Evolutionary conservation across 2,113 vertebrate species (phyloP).

Genomic region (Osmerus eperlanus): DNA sequence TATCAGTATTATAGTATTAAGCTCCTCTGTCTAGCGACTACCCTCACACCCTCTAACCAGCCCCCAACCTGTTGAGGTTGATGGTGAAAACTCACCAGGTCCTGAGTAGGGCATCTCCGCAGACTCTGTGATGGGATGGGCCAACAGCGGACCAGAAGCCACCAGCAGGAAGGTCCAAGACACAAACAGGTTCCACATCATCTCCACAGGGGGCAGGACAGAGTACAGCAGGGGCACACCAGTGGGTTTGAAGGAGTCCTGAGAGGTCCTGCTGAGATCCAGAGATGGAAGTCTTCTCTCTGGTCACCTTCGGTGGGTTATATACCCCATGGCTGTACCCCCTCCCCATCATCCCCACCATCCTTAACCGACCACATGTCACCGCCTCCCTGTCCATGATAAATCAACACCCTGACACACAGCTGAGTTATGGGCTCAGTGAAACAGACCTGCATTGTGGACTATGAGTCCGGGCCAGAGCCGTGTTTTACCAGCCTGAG

Average conservation of each 20-base stretch:
- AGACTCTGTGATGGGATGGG: slow-evolving; percentile 68
- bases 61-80: slow-evolving; percentile 5
- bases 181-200: slow-evolving; percentile 62
- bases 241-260: slow-evolving; percentile 21
- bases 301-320: slow-evolving; percentile 45
- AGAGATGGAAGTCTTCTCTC: slow-evolving; percentile 29
- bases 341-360: slow-evolving; percentile 7
- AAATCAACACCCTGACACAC: slow-evolving; percentile 56
- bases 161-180: slow-evolving; percentile 66
- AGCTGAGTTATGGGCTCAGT: slow-evolving; percentile 59
- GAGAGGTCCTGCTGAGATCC: slow-evolving; percentile 3
- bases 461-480: slow-evolving; percentile 45
- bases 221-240: neutral
- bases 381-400: slow-evolving; percentile 25
- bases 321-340: slow-evolving; percentile 51
- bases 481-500: slow-evolving; percentile 50
- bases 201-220: slow-evolving; percentile 29
- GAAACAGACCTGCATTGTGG: slow-evolving; percentile 37
- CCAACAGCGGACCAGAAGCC: slow-evolving; percentile 55
- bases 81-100: slow-evolving; percentile 52
- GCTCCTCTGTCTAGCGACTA: too few relatives aligned
- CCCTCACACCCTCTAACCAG: too few relatives aligned
- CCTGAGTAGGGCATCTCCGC: slow-evolving; percentile 65
- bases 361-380: slow-evolving; percentile 10
- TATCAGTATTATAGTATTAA: too few relatives aligned